These are phyloP conservation scores for Acomys russatus DNA, from an alignment of 2,797 vertebrate genomes.

Conservation along the genomic window DNA sequence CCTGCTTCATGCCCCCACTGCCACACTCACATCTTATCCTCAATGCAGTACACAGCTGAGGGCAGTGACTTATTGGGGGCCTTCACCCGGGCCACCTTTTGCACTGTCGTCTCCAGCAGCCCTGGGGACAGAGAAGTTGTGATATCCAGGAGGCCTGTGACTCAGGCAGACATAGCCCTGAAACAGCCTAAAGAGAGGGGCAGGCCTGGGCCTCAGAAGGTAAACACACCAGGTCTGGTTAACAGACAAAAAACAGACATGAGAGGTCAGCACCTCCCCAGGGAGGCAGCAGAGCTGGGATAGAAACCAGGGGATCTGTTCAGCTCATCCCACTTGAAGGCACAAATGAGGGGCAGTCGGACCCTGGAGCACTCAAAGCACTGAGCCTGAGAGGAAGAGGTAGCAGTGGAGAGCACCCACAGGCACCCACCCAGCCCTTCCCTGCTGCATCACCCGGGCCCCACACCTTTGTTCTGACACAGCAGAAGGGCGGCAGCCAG, in stretches of 20 bases:
- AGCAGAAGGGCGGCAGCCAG: constrained; percentile 93
- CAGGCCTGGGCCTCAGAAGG: too few species aligned
- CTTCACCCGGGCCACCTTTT: constrained; percentile 94
- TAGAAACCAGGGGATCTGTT: background rate
- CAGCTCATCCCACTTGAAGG: accelerated
- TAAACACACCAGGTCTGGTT: background rate
- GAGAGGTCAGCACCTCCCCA: background rate
- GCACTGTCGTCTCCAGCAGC: constrained; percentile 94
- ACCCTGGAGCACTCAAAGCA: background rate
- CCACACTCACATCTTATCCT: constrained; percentile 94
- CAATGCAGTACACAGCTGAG: constrained; percentile 96
- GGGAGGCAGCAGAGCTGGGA: background rate
- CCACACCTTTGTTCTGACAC: constrained; percentile 95
- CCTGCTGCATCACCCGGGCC: accelerated
- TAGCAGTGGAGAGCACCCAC: too few species aligned
- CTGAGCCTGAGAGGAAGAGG: background rate
- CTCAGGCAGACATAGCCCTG: background rate
- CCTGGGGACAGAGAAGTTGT: constrained; percentile 83
- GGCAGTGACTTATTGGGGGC: constrained; percentile 92
- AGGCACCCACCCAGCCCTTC: background rate
- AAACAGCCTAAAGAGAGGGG: background rate
- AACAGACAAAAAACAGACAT: background rate
- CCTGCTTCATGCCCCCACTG: accelerated
- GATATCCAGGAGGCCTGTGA: background rate
- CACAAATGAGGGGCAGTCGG: background rate